phyloP scores from a whole-genome alignment of 2,888 invertebrate genomes.

The Protophormia terraenovae region DNA sequence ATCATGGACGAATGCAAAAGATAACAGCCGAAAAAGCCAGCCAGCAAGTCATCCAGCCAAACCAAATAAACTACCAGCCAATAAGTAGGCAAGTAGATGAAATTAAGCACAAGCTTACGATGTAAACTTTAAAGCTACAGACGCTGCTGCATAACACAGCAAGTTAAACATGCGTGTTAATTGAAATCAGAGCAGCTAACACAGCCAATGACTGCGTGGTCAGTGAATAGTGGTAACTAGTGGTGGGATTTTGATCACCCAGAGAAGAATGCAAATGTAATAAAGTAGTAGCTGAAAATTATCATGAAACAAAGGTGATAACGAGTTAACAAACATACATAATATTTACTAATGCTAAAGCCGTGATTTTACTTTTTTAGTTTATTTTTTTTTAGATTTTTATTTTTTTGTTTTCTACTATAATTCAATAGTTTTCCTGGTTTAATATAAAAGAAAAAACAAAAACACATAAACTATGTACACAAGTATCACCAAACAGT shows the following conservation, averaged over 20 bases:
- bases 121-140: slow-evolving; percentile 4
- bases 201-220: slow-evolving; percentile 62
- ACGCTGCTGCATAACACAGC: slow-evolving; percentile 65
- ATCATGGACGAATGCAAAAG: slow-evolving; percentile 62
- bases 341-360: slow-evolving; percentile 38
- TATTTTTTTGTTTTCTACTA: not conserved
- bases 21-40: slow-evolving; percentile 35
- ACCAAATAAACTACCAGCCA: slow-evolving; percentile 3
- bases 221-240: slow-evolving; percentile 54
- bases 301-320: slow-evolving; percentile 67
- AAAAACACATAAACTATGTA: not conserved
- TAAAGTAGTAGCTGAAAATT: slow-evolving; percentile 63
- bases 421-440: slow-evolving; percentile 49
- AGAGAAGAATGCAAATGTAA: slow-evolving; percentile 53
- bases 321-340: slow-evolving; percentile 67
- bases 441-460: too few species aligned
- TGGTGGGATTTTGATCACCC: slow-evolving; percentile 60
- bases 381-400: not conserved
- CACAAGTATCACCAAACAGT: not conserved
- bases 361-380: slow-evolving; percentile 8
- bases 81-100: slow-evolving; percentile 14
- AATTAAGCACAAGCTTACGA: slow-evolving; percentile 22
- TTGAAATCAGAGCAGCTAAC: slow-evolving; percentile 72
- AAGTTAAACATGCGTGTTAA: slow-evolving; percentile 77
- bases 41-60: not conserved